Percentiles rank a stretch among this genome's conserved stretches.
These are phyloP conservation scores for Lasioglossum pauxillum DNA, from an alignment of 2,888 invertebrate species.

Conservation along the genomic window DNA sequence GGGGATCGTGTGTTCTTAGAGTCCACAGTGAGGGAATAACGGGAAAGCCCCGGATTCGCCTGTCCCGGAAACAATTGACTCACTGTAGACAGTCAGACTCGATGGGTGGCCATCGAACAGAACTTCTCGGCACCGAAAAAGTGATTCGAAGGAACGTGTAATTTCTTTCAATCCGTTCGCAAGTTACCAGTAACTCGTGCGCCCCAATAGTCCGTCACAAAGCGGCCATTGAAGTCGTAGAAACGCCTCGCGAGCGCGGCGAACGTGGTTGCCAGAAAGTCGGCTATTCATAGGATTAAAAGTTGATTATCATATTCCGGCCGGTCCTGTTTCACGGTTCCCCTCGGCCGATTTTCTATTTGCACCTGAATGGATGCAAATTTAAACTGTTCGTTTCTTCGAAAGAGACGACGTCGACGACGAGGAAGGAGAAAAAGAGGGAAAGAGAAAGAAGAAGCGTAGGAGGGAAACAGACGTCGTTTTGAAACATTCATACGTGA, in stretches of 20 bases:
- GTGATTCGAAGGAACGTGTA: not conserved
- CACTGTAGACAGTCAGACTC: not conserved
- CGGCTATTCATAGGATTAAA: not conserved
- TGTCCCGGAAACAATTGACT: not conserved
- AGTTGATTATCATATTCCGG: not conserved
- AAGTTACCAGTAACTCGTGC: not conserved
- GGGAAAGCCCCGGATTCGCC: not conserved
- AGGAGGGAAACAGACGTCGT: slow-evolving; percentile 35
- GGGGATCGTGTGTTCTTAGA: too few species aligned
- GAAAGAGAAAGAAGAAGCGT: not conserved
- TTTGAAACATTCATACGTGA: slow-evolving; percentile 53
- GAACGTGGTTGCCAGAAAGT: not conserved
- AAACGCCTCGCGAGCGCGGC: not conserved
- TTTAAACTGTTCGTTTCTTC: not conserved
- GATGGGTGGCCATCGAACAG: not conserved
- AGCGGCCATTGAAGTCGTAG: slow-evolving; percentile 6
- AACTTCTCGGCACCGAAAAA: not conserved
- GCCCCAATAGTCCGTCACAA: not conserved
- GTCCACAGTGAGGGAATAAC: not conserved
- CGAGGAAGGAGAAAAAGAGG: not conserved
- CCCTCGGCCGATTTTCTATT: not conserved
- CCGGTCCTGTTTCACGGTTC: not conserved
- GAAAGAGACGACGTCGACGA: not conserved
- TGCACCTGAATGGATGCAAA: slow-evolving; percentile 9
- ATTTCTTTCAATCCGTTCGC: not conserved